These are phyloP conservation scores for Hemitrygon akajei DNA, from an alignment of 2,797 vertebrate genomes.

Conservation along the genomic window DNA sequence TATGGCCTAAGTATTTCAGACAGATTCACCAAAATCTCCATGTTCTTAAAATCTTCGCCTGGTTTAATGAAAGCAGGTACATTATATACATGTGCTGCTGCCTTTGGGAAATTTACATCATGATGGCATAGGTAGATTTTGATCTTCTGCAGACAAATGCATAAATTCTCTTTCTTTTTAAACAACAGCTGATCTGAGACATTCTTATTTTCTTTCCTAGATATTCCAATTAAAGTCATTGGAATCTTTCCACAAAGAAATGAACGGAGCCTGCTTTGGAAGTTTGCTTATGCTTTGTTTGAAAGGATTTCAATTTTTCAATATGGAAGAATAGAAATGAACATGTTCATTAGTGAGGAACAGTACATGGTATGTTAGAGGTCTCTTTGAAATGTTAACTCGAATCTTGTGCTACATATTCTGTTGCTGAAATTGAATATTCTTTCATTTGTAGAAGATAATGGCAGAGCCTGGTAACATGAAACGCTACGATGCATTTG, in stretches of 20 bases:
- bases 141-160: not conserved
- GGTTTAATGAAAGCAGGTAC: no score
- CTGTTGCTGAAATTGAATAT: conserved; percentile 31
- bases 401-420: not conserved
- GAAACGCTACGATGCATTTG: conserved; percentile 65
- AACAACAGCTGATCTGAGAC: conserved; percentile 35
- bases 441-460: conserved; percentile 61
- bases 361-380: conserved; percentile 68
- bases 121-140: not conserved
- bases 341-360: conserved; percentile 78
- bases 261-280: conserved; percentile 70
- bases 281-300: conserved; percentile 69
- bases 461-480: conserved; percentile 56
- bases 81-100: no score
- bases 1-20: no score
- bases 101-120: no score
- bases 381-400: not conserved
- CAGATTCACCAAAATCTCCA: no score
- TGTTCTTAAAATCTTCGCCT: no score
- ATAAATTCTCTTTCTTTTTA: not conserved
- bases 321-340: conserved; percentile 81
- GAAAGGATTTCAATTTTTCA: conserved; percentile 71
- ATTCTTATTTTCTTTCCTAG: conserved; percentile 50
- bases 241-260: conserved; percentile 64
- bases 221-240: conserved; percentile 74